Evolutionary conservation across 92 coral and sea anemone genomes (phyloP).

Genomic region (Epizoanthus fatuus): DNA sequence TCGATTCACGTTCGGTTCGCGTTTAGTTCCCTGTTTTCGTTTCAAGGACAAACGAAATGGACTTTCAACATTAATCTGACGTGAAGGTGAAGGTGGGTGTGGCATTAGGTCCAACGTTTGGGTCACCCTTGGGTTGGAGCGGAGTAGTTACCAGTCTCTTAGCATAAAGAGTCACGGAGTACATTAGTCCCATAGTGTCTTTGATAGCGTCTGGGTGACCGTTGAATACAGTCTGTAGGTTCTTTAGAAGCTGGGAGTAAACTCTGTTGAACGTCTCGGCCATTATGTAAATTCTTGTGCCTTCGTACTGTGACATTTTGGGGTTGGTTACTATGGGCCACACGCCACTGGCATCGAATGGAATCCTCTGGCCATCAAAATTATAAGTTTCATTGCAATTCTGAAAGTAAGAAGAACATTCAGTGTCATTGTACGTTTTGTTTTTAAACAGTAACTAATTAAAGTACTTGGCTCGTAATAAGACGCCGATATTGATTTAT

Average conservation of each 20-base stretch:
- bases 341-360: slow-evolving; percentile 71
- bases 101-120: slow-evolving; percentile 62
- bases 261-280: slow-evolving; percentile 72
- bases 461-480: too few species aligned
- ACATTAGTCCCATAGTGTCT: slow-evolving; percentile 62
- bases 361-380: slow-evolving; percentile 62
- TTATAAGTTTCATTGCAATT: slow-evolving; percentile 60
- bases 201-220: slow-evolving; percentile 68
- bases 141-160: slow-evolving; percentile 59
- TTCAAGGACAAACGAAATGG: too few species aligned
- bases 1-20: too few species aligned
- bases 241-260: slow-evolving; percentile 71
- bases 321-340: slow-evolving; percentile 81
- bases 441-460: too few species aligned
- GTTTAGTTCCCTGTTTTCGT: too few species aligned
- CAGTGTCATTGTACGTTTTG: too few species aligned
- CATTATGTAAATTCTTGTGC: slow-evolving; percentile 29
- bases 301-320: slow-evolving; percentile 48
- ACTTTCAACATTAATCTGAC: not conserved
- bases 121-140: slow-evolving; percentile 61
- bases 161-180: slow-evolving; percentile 40
- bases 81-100: slow-evolving; percentile 52
- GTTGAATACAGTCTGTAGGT: slow-evolving; percentile 72
- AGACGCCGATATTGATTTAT: too few species aligned
- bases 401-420: slow-evolving; percentile 20